These are phyloP conservation scores for Trichogramma evanescens DNA, from an alignment of 2,888 invertebrate species.

Conservation along the genomic window DNA sequence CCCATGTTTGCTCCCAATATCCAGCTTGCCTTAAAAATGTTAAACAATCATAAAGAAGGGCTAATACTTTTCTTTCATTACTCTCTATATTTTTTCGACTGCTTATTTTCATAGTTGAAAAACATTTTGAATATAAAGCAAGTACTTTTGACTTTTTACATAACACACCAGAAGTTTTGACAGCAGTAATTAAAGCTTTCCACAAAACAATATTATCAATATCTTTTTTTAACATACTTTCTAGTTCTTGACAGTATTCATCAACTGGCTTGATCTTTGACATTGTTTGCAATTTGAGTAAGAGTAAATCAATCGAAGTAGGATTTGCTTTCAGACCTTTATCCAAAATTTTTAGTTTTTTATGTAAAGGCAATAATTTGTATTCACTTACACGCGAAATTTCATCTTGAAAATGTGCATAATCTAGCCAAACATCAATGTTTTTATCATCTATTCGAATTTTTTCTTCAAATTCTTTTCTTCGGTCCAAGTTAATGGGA, in stretches of 20 bases:
- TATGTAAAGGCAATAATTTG: slow-evolving; percentile 39
- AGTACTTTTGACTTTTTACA: slow-evolving; percentile 56
- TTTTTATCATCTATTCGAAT: slow-evolving; percentile 51
- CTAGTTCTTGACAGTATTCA: slow-evolving; percentile 51
- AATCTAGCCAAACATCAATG: slow-evolving; percentile 56
- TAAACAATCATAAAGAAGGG: slow-evolving; percentile 51
- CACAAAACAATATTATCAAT: slow-evolving; percentile 46
- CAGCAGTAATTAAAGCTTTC: slow-evolving; percentile 52
- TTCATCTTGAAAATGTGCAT: slow-evolving; percentile 56
- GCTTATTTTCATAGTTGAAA: slow-evolving; percentile 46
- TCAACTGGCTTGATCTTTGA: slow-evolving; percentile 55
- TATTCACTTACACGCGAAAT: slow-evolving; percentile 41
- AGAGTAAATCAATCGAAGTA: slow-evolving; percentile 50
- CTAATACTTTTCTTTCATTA: slow-evolving; percentile 37
- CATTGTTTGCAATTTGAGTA: slow-evolving; percentile 49
- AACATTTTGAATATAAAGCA: slow-evolving; percentile 52
- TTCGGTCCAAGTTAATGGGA: slow-evolving; percentile 56
- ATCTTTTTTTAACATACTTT: slow-evolving; percentile 49
- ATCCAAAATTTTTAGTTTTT: slow-evolving; percentile 58
- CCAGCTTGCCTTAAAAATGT: slow-evolving; percentile 64
- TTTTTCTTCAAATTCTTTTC: slow-evolving; percentile 49
- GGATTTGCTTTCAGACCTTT: slow-evolving; percentile 56
- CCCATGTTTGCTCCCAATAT: slow-evolving; percentile 69
- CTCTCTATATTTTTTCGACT: slow-evolving; percentile 29
- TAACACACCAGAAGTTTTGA: slow-evolving; percentile 56